phyloP scores from a whole-genome alignment of 2,797 vertebrate genomes.

The Odontamblyopus rebecca region DNA sequence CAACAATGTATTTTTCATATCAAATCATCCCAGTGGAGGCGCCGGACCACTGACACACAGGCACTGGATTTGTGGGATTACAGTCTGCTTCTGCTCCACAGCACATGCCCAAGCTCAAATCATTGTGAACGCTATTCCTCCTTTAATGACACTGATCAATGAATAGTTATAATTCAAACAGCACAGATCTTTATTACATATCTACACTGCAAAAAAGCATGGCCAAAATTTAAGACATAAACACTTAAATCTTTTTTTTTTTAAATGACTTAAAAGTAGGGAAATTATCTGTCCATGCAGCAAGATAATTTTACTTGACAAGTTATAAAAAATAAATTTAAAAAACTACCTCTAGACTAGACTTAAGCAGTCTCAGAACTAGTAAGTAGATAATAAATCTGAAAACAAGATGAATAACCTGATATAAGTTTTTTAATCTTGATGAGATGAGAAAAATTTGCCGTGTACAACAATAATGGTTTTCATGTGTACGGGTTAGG shows the following conservation, averaged over 20 bases:
- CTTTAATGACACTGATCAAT: constrained; percentile 11
- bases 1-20: constrained; percentile 14
- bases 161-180: constrained; percentile 10
- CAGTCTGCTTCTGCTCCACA: constrained; percentile 19
- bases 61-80: constrained; percentile 26
- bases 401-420: no score
- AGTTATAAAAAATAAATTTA: no score
- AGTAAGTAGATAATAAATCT: no score
- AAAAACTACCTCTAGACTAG: no score
- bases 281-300: no score
- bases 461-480: not conserved
- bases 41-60: constrained; percentile 3
- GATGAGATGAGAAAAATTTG: no score
- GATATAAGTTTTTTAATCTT: no score
- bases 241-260: no score
- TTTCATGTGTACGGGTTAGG: not conserved
- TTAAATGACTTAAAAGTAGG: no score
- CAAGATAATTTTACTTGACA: no score
- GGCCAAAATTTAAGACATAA: no score
- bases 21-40: constrained; percentile 15
- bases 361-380: no score
- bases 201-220: not conserved
- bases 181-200: not conserved
- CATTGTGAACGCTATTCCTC: constrained; percentile 7
- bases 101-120: constrained; percentile 4